phyloP scores from a whole-genome alignment of 1,140 invertebrate species.

The Plodia interpunctella region DNA sequence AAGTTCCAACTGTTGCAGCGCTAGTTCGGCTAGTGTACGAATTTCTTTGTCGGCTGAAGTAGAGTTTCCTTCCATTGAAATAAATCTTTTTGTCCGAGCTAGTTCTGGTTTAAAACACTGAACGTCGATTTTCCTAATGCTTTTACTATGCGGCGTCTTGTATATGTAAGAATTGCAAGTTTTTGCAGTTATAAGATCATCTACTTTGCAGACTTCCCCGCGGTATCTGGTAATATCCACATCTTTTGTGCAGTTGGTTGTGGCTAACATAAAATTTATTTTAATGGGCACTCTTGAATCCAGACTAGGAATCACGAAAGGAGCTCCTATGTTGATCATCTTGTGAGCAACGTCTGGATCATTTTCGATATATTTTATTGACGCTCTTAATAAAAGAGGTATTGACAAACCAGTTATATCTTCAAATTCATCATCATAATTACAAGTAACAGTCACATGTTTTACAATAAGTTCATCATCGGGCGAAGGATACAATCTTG shows the following conservation, averaged over 20 bases:
- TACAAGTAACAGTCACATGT: slow-evolving; percentile 39
- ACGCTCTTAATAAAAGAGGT: slow-evolving; percentile 31
- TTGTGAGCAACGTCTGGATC: slow-evolving; percentile 37
- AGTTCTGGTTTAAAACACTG: slow-evolving; percentile 22
- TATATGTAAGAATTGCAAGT: slow-evolving; percentile 44
- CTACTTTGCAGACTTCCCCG: slow-evolving; percentile 28
- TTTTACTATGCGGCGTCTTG: slow-evolving; percentile 33
- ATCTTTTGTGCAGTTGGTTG: slow-evolving; percentile 50
- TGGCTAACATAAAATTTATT: slow-evolving; percentile 37
- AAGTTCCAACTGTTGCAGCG: slow-evolving; percentile 58
- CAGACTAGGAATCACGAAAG: slow-evolving; percentile 43
- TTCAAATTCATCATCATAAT: slow-evolving; percentile 44
- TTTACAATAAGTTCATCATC: slow-evolving; percentile 49
- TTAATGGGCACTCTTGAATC: slow-evolving; percentile 38
- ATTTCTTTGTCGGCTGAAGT: slow-evolving; percentile 36
- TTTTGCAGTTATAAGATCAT: slow-evolving; percentile 29
- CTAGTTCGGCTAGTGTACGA: slow-evolving; percentile 40
- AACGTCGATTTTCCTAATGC: slow-evolving; percentile 33
- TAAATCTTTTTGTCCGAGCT: slow-evolving; percentile 31
- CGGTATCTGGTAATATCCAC: slow-evolving; percentile 28
- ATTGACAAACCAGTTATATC: slow-evolving; percentile 37
- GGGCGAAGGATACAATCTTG: slow-evolving; percentile 40
- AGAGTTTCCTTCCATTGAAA: slow-evolving; percentile 25
- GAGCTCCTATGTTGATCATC: slow-evolving; percentile 41
- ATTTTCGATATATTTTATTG: slow-evolving; percentile 38